Percentiles rank a stretch among this genome's conserved stretches.
phyloP scores from a whole-genome alignment of 2,113 vertebrate species.

The Entelurus aequoreus region DNA sequence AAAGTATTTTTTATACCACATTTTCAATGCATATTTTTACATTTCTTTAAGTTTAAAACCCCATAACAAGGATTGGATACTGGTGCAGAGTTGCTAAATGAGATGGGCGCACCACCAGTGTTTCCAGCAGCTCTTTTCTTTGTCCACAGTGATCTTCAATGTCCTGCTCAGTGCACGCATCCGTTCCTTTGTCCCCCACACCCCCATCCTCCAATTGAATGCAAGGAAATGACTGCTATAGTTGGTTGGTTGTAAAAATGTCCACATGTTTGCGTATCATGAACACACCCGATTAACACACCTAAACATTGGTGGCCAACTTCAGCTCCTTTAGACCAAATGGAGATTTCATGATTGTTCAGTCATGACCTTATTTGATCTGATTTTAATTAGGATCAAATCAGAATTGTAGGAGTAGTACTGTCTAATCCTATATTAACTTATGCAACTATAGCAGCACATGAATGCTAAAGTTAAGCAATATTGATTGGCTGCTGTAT shows the following conservation, averaged over 20 bases:
- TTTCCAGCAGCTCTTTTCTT: conserved; percentile 48
- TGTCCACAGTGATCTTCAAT: conserved; percentile 48
- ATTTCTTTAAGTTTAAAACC: conserved; percentile 3
- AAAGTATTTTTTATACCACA: neutral
- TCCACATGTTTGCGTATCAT: conserved; percentile 32
- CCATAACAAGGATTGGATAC: conserved; percentile 46
- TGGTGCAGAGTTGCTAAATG: conserved; percentile 27
- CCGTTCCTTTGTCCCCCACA: conserved; percentile 56
- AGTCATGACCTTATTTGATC: neutral
- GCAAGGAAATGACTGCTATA: conserved; percentile 65
- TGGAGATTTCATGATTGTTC: neutral
- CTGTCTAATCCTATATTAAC: no score
- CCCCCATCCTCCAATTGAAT: conserved; percentile 63
- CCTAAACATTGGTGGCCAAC: neutral
- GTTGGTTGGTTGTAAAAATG: conserved; percentile 52
- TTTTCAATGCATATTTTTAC: no score
- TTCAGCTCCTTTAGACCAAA: no score
- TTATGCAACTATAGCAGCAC: no score
- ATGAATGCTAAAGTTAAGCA: no score
- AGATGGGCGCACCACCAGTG: conserved; percentile 22
- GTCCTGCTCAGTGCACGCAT: conserved; percentile 54
- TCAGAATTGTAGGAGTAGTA: no score
- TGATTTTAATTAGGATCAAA: neutral
- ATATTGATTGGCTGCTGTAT: no score
- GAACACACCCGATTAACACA: conserved; percentile 15